phyloP scores from a whole-genome alignment of 1,140 invertebrate genomes.

The Ceratoteleas bidentatus region DNA sequence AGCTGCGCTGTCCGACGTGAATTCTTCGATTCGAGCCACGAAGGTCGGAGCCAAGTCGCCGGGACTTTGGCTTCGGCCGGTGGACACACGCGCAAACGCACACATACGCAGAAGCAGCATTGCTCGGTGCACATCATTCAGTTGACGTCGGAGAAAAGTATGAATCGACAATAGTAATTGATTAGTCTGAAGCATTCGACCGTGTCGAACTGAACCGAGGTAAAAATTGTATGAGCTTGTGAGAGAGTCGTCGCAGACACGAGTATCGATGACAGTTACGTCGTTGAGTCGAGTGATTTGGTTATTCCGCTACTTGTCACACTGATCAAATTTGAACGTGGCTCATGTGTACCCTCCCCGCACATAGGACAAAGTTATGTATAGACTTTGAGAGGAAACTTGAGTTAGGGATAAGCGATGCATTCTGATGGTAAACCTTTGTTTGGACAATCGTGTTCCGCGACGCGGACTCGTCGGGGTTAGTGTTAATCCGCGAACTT shows the following conservation, averaged over 20 bases:
- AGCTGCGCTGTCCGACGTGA: conserved; percentile 53
- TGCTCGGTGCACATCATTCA: conserved; percentile 28
- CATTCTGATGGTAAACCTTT: conserved; percentile 51
- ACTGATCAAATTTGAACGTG: conserved; percentile 66
- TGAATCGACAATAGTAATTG: conserved; percentile 58
- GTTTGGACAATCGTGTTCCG: conserved; percentile 28
- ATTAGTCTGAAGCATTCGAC: conserved; percentile 78
- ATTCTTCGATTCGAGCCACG: conserved; percentile 59
- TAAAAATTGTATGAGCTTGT: conserved; percentile 34
- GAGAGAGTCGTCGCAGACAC: conserved; percentile 37
- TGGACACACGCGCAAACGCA: conserved; percentile 9
- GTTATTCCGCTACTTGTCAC: conserved; percentile 66
- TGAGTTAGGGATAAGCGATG: conserved; percentile 65
- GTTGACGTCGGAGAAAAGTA: conserved; percentile 17
- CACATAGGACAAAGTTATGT: conserved; percentile 75
- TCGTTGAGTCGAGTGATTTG: conserved; percentile 51
- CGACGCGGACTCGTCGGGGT: conserved; percentile 16
- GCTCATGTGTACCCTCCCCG: conserved; percentile 78
- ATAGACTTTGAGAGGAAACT: conserved; percentile 62
- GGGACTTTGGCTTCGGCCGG: background rate
- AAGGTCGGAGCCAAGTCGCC: conserved; percentile 3
- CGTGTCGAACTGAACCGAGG: conserved; percentile 33
- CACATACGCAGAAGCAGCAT: conserved; percentile 41
- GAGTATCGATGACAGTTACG: conserved; percentile 63
- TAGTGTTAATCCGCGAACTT: conserved; percentile 45